Percentiles rank a stretch among this genome's conserved stretches.
Evolutionary conservation across 2,888 invertebrate genomes (phyloP).

Genomic region (Tillus elongatus): DNA sequence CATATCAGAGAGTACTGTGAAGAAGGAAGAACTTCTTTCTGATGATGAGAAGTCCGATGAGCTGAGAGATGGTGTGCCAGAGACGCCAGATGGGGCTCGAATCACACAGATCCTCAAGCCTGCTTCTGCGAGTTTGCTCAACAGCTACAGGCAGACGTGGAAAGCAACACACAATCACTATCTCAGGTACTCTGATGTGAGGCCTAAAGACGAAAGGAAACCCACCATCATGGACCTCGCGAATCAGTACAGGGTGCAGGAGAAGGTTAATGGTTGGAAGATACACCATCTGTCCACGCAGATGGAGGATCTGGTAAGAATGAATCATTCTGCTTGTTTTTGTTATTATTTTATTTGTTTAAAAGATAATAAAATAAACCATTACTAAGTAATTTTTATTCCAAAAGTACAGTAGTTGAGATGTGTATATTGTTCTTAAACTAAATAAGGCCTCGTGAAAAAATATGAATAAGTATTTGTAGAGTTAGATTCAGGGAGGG

Average conservation of each 20-base stretch:
- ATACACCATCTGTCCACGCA: slow-evolving; percentile 84
- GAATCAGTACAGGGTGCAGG: slow-evolving; percentile 75
- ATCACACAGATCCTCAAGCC: slow-evolving; percentile 37
- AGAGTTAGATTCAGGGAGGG: too few relatives aligned
- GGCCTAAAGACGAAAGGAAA: slow-evolving; percentile 76
- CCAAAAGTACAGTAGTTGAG: not conserved
- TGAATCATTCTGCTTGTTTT: slow-evolving; percentile 5
- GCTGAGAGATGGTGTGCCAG: slow-evolving; percentile 35
- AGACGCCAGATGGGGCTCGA: slow-evolving; percentile 22
- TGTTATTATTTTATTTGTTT: slow-evolving; percentile 12
- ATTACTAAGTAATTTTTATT: not conserved
- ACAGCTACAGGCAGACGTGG: slow-evolving; percentile 59
- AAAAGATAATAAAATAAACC: slow-evolving; percentile 5
- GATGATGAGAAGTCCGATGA: slow-evolving; percentile 36
- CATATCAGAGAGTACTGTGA: slow-evolving; percentile 44
- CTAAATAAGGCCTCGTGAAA: too few relatives aligned
- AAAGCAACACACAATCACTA: slow-evolving; percentile 70
- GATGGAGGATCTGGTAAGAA: slow-evolving; percentile 80
- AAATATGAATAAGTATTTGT: too few relatives aligned
- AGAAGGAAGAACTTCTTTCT: slow-evolving; percentile 37
- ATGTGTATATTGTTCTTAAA: too few relatives aligned
- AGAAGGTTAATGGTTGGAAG: slow-evolving; percentile 92
- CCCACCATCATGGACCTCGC: slow-evolving; percentile 83
- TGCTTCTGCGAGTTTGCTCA: slow-evolving; percentile 45
- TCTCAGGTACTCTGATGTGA: slow-evolving; percentile 69